A percentile compares a stretch with the other conserved stretches of the same genome.
phyloP scores from a whole-genome alignment of 2,888 invertebrate species.

The Dolichomitus sp. region DNA sequence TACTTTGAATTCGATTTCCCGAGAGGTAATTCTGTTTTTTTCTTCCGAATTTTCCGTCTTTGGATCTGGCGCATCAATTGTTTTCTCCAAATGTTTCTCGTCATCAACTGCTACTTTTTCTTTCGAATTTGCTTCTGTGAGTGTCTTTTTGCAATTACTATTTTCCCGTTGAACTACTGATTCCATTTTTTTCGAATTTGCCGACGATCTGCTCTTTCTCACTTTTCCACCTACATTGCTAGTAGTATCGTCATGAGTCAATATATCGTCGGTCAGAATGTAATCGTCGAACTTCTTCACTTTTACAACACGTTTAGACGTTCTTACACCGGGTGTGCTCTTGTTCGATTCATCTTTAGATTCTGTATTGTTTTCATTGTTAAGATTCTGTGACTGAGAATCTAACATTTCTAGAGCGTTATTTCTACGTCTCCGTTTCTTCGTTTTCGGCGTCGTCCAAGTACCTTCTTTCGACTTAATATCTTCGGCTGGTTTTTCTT shows the following conservation, averaged over 20 bases:
- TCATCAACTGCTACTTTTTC: neutral
- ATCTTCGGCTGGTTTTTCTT: neutral
- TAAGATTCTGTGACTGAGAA: neutral
- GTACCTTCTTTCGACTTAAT: neutral
- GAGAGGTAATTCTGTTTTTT: neutral
- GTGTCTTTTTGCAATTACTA: neutral
- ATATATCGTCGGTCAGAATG: conserved; percentile 16
- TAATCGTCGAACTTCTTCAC: conserved; percentile 64
- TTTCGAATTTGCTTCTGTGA: neutral
- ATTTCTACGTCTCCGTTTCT: conserved; percentile 23
- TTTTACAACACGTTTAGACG: conserved; percentile 52
- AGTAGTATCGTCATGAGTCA: neutral
- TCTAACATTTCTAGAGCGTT: neutral
- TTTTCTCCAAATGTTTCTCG: neutral
- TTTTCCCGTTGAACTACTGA: too few relatives aligned
- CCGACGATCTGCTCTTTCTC: conserved; percentile 34
- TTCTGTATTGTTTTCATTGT: neutral
- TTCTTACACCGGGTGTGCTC: conserved; percentile 10
- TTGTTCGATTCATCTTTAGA: neutral
- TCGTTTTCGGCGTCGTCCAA: conserved; percentile 28
- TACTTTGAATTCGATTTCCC: neutral
- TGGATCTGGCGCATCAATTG: neutral
- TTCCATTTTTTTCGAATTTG: conserved; percentile 2
- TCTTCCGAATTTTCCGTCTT: neutral
- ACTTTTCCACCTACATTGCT: neutral